Conservation (phyloP, 2,888 invertebrate genomes). For the Meliscaeva auricollis region DNA sequence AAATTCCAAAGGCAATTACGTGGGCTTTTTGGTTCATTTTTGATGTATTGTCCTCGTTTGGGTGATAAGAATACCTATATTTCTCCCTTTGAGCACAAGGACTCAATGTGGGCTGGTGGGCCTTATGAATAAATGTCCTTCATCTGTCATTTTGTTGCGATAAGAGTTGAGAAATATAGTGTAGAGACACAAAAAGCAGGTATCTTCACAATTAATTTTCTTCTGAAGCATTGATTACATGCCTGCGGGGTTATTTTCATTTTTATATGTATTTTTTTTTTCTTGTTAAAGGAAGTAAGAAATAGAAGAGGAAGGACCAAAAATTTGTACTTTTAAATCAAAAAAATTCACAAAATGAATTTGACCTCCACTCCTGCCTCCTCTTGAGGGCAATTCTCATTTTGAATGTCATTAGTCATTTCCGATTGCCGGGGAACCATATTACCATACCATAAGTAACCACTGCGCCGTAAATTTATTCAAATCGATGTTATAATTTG, state of each 20-base stretch:
- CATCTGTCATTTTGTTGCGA: conserved; percentile 54
- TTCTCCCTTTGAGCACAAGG: not conserved
- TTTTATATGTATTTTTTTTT: no score
- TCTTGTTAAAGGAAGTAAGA: not conserved
- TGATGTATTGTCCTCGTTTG: conserved; percentile 32
- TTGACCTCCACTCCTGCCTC: conserved; percentile 8
- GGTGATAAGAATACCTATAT: conserved; percentile 50
- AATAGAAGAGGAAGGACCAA: not conserved
- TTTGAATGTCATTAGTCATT: conserved; percentile 67
- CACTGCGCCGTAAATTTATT: conserved; percentile 51
- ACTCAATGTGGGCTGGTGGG: not conserved
- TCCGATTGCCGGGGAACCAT: conserved; percentile 48
- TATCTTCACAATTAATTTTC: conserved; percentile 53
- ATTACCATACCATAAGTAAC: conserved; percentile 18
- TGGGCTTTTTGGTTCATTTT: conserved; percentile 44
- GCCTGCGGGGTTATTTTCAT: not conserved
- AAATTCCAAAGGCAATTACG: conserved; percentile 49
- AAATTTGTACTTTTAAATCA: not conserved
- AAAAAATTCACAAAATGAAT: not conserved
- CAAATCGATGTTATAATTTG: conserved; percentile 44
- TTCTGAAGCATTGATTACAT: conserved; percentile 35
- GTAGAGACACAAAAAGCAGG: conserved; percentile 14
- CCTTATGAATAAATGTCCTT: conserved; percentile 43
- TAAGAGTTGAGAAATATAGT: conserved; percentile 40
- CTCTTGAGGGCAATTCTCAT: conserved; percentile 38